phyloP scores from a whole-genome alignment of 2,797 vertebrate species.

The Sparus aurata region DNA sequence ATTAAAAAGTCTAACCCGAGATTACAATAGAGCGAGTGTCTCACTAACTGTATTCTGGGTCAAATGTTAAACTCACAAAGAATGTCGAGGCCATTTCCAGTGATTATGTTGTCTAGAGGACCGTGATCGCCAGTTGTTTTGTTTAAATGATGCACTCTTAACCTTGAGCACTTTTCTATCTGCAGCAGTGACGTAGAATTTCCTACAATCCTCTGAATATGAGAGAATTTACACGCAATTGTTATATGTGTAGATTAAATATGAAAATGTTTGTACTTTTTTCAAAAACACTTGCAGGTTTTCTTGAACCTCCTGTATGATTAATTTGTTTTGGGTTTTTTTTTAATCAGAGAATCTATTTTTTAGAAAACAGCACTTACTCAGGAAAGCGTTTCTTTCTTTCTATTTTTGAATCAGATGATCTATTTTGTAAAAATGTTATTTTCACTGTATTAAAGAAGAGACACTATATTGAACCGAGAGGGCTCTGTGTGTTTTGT shows the following conservation, averaged over 20 bases:
- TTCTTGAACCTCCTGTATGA: slow-evolving; percentile 18
- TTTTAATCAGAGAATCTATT: slow-evolving; percentile 1
- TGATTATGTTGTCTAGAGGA: background rate
- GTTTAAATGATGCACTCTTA: slow-evolving; percentile 26
- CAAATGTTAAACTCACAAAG: slow-evolving; percentile 7
- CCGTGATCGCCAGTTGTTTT: slow-evolving; percentile 18
- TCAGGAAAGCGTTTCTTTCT: slow-evolving; percentile 71
- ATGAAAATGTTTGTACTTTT: slow-evolving; percentile 24
- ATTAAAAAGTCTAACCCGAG: background rate
- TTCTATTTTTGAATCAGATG: slow-evolving; percentile 61
- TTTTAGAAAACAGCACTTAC: slow-evolving; percentile 43
- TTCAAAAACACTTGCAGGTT: slow-evolving; percentile 19
- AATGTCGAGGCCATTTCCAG: background rate
- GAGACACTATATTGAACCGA: slow-evolving; percentile 32
- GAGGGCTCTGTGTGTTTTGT: slow-evolving; percentile 32
- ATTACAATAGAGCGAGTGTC: background rate
- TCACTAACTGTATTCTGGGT: background rate
- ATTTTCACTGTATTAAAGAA: slow-evolving; percentile 69
- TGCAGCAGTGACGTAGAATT: slow-evolving; percentile 13
- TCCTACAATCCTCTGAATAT: slow-evolving; percentile 2
- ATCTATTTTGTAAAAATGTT: slow-evolving; percentile 73
- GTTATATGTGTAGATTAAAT: background rate
- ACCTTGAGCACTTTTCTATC: slow-evolving; percentile 48
- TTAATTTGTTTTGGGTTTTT: slow-evolving; percentile 25
- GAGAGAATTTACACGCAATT: background rate